A percentile compares a stretch with the other conserved stretches of the same genome.
phyloP scores from a whole-genome alignment of 2,888 invertebrate species.

The Isoperla grammatica region DNA sequence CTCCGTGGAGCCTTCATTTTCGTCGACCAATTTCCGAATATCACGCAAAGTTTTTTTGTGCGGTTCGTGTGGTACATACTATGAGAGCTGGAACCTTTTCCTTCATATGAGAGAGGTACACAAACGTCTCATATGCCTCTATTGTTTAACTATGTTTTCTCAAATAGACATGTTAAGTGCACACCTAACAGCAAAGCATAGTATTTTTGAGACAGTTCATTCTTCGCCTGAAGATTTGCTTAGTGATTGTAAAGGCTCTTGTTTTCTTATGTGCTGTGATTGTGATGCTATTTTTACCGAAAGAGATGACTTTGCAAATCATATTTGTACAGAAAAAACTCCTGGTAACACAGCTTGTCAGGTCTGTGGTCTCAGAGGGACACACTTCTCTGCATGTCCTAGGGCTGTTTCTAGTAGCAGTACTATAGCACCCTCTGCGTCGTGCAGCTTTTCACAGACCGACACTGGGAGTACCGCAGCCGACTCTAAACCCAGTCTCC shows the following conservation, averaged over 20 bases:
- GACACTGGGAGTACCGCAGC: not conserved
- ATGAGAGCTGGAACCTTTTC: constrained; percentile 82
- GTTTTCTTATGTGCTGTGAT: constrained; percentile 73
- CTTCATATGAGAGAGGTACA: constrained; percentile 79
- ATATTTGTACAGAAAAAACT: constrained; percentile 50
- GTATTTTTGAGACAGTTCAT: constrained; percentile 64
- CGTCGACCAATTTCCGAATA: constrained; percentile 52
- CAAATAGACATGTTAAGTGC: constrained; percentile 71
- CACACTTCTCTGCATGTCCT: constrained; percentile 42
- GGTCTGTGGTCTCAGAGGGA: constrained; percentile 41
- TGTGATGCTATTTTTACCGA: constrained; percentile 75
- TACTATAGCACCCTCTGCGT: not conserved
- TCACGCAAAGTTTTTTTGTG: constrained; percentile 76
- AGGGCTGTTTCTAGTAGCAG: constrained; percentile 19
- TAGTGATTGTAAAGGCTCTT: constrained; percentile 58
- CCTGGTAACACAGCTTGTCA: constrained; percentile 37
- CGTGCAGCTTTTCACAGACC: constrained; percentile 7
- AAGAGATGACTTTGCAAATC: constrained; percentile 68
- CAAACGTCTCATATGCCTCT: constrained; percentile 73
- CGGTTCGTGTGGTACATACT: constrained; percentile 75
- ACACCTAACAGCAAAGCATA: constrained; percentile 73
- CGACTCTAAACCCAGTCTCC: not conserved
- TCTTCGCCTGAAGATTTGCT: constrained; percentile 62
- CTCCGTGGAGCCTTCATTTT: constrained; percentile 39
- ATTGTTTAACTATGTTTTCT: constrained; percentile 77